Conservation (phyloP, 2,888 invertebrate genomes). For the Ceraclea dissimilis region DNA sequence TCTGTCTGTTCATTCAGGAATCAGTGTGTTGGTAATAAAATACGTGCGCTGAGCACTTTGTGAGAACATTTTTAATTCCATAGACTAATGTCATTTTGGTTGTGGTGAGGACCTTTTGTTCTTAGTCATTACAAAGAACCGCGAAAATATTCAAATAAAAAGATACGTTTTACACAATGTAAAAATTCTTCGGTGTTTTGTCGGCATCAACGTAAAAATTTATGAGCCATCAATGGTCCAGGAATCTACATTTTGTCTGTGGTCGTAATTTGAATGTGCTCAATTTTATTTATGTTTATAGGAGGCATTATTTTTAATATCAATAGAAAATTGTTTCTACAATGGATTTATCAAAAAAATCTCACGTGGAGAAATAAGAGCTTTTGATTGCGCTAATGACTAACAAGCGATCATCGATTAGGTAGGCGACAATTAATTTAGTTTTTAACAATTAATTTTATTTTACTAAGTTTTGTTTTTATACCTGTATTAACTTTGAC, state of each 20-base stretch:
- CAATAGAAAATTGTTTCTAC: too few relatives aligned
- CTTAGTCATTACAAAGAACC: background rate
- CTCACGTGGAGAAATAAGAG: too few relatives aligned
- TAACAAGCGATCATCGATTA: too few relatives aligned
- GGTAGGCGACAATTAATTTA: too few relatives aligned
- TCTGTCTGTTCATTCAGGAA: background rate
- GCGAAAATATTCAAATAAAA: background rate
- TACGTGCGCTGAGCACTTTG: background rate
- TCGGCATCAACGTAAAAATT: constrained; percentile 1
- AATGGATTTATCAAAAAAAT: too few relatives aligned
- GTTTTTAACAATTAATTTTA: too few relatives aligned
- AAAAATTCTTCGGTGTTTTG: constrained; percentile 1
- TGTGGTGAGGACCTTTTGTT: background rate
- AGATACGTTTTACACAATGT: background rate
- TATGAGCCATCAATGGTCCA: background rate
- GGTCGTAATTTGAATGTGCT: background rate
- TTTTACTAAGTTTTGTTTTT: too few relatives aligned
- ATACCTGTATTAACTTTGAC: too few relatives aligned
- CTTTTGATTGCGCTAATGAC: too few relatives aligned
- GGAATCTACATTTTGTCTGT: constrained; percentile 1
- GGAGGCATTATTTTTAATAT: too few relatives aligned
- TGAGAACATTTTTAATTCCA: background rate
- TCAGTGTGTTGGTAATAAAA: background rate
- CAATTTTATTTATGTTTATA: background rate
- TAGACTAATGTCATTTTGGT: background rate